Evolutionary conservation across 2,113 vertebrate genomes (phyloP).

Genomic region (Orcinus orca): DNA sequence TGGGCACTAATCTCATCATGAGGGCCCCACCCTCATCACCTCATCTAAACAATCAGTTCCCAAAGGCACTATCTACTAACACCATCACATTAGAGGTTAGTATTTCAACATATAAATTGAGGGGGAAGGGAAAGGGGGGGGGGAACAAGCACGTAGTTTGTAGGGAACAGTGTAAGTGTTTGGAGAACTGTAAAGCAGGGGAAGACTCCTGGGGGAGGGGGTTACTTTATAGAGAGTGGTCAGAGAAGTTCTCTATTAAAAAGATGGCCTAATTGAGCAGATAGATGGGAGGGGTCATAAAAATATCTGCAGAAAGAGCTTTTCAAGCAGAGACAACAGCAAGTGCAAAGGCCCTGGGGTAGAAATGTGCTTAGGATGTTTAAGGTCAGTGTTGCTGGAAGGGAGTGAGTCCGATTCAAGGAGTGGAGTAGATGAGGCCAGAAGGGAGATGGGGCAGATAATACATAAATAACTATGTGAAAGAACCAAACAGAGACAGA

Average conservation of each 20-base stretch:
- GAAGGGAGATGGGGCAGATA: not conserved
- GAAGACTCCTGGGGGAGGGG: not conserved
- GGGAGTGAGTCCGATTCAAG: not conserved
- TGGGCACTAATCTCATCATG: not conserved
- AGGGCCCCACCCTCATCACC: not conserved
- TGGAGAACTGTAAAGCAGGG: not conserved
- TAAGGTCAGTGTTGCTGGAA: not conserved
- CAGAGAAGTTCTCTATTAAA: not conserved
- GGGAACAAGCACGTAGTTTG: too few species aligned
- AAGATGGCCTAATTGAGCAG: not conserved
- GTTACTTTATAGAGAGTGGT: not conserved
- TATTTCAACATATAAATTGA: not conserved
- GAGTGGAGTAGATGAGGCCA: not conserved
- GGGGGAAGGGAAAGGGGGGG: not conserved
- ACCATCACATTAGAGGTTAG: not conserved
- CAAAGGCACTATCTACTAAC: not conserved
- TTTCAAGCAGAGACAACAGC: not conserved
- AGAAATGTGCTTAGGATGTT: not conserved
- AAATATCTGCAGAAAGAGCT: not conserved
- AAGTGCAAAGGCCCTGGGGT: not conserved
- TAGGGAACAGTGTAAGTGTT: not conserved
- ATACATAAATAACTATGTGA: not conserved
- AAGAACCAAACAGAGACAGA: not conserved
- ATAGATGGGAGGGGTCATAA: not conserved
- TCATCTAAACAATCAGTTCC: not conserved